Percentiles rank a stretch among this genome's conserved stretches.
phyloP scores from a whole-genome alignment of 2,797 vertebrate species.

The Mormyrops boulengeri region DNA sequence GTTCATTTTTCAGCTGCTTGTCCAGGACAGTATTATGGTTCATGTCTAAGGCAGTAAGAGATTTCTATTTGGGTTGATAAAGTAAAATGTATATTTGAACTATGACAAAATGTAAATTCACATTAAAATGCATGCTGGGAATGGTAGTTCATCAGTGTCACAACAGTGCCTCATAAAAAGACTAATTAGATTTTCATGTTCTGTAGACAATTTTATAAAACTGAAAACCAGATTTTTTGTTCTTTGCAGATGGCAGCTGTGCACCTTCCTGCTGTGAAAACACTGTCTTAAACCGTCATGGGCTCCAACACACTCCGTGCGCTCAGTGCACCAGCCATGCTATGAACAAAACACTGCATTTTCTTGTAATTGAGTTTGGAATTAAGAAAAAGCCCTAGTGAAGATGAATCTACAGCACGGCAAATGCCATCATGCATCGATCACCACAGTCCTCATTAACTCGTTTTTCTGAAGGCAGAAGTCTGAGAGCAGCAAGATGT shows the following conservation, averaged over 20 bases:
- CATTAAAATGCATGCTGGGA: not conserved
- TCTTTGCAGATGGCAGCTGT: not conserved
- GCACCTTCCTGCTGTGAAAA: not conserved
- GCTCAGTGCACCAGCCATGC: not conserved
- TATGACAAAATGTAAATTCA: not conserved
- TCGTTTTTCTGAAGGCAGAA: not conserved
- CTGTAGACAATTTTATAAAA: not conserved
- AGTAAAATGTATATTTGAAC: not conserved
- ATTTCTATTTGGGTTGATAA: not conserved
- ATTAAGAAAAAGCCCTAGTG: not conserved
- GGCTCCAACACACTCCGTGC: not conserved
- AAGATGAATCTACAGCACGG: not conserved
- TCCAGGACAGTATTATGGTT: not conserved
- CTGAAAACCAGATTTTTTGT: not conserved
- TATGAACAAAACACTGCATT: not conserved
- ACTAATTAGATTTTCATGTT: not conserved
- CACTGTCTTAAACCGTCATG: not conserved
- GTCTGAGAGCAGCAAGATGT: not conserved
- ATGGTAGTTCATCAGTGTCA: not conserved
- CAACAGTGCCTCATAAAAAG: not conserved
- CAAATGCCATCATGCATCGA: not conserved
- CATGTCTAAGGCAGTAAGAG: not conserved
- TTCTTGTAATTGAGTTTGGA: not conserved
- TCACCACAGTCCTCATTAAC: not conserved
- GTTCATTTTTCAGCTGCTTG: not conserved